Base-by-base conservation (phyloP, 64 coral and sea anemone genomes). In the Stichodactyla mertensii region DNA sequence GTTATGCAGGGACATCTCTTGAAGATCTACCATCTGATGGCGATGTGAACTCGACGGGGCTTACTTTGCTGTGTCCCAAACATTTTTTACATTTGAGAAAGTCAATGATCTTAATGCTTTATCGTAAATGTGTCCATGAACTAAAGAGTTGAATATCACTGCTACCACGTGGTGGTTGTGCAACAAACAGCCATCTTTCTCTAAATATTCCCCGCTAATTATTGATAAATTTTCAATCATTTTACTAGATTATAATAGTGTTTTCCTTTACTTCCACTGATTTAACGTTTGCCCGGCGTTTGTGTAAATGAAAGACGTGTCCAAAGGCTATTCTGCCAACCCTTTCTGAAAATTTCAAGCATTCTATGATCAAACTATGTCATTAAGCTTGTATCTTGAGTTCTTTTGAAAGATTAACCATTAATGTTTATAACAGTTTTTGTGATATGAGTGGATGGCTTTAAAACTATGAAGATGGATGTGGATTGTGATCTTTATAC, bases 51-150 rank as follows among this genome's bases (percentile, higher is more conserved):
- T 92, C 90, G 84, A 95, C 91, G 94, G 94, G 94, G 94, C 94
- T 95, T 95, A 95, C 90, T 95, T 84, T 95, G 88, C 90, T 95
- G 91, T 95, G 94, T 95, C 84, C 87, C 90, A 92, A 69, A 74
- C 52, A 67, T 87, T 95, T 95, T 45, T 95, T 95, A 95, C 88
- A 92, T 95, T 83, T 92, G 59, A 69, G 80, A 95, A 95, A 95
- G 94, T 87, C 82, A 95, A 95, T 95, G 84, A 79, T 85, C 87
- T 77, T 62, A 20, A 36, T 89, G 31, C 71, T 70, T 7, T 4
- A 57, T 27, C 24, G 4, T 14, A 10, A 27, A 23, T 70, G 69
- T 31, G 69, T 11, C 5, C 6, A 27, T n/a, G 12, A 4, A 27
- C 10, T 11, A 31, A 31, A 27, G 69, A 4, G 62, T 66, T n/a